These are phyloP conservation scores for Aphyosemion australe DNA, from an alignment of 2,113 vertebrate genomes.

Conservation along the genomic window DNA sequence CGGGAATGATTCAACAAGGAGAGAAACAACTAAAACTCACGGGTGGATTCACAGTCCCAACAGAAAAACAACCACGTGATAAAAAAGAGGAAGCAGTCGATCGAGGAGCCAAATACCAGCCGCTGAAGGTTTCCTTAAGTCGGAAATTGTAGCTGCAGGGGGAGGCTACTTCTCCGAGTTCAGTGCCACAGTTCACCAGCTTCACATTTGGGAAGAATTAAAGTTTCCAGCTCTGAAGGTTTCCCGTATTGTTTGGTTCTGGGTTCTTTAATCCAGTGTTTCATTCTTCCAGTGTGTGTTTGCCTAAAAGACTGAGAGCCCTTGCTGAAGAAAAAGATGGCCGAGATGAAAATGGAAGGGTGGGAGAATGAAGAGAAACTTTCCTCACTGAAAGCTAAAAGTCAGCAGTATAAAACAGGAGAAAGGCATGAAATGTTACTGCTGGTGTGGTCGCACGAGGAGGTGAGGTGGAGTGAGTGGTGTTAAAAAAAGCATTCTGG, in stretches of 20 bases:
- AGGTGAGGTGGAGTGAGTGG: slow-evolving; percentile 37
- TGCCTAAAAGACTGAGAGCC: slow-evolving; percentile 69
- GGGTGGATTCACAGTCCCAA: slow-evolving; percentile 45
- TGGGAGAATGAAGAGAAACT: slow-evolving; percentile 20
- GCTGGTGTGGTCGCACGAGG: slow-evolving; percentile 28
- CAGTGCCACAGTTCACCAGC: slow-evolving; percentile 11
- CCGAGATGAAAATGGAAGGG: slow-evolving; percentile 52
- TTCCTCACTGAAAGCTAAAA: neutral
- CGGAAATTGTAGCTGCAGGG: slow-evolving; percentile 31
- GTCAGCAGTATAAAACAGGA: slow-evolving; percentile 23
- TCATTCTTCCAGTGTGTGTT: slow-evolving; percentile 42
- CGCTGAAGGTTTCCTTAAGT: slow-evolving; percentile 43
- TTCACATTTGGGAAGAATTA: slow-evolving; percentile 22
- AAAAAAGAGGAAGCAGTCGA: slow-evolving; percentile 50
- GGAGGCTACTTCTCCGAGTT: slow-evolving; percentile 34
- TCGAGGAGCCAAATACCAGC: slow-evolving; percentile 44
- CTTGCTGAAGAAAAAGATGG: slow-evolving; percentile 66
- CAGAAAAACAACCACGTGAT: slow-evolving; percentile 27
- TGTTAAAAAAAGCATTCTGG: slow-evolving; percentile 37
- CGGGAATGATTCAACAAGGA: slow-evolving; percentile 47
- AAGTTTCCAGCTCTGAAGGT: slow-evolving; percentile 13
- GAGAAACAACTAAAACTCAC: slow-evolving; percentile 44
- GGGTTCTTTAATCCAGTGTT: slow-evolving; percentile 38
- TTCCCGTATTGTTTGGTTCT: slow-evolving; percentile 6
- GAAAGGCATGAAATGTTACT: slow-evolving; percentile 6